Evolutionary conservation across 2,888 invertebrate species (phyloP), one percentile per base, ranked within the genome.

Genomic region (Chrysotoxum bicinctum): DNA sequence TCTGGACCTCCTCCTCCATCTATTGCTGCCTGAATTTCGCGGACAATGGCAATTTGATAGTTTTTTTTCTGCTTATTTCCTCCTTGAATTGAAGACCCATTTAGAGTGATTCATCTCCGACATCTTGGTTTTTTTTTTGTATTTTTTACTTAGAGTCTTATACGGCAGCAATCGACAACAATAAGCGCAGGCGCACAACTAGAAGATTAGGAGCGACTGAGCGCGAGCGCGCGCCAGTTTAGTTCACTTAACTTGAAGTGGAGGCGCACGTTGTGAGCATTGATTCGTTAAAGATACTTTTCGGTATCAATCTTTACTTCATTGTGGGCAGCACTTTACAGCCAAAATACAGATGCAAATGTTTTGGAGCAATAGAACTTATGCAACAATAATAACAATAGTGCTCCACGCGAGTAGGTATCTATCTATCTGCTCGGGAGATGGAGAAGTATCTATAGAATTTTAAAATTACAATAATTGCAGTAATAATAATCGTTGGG

Each of bases 401-500:
- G 73, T 73, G 73, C 56, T 73, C 58, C 16, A 45, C 70, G 52
- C 54, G 40, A 52, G 6, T 26, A 6, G 26, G 69, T 40, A 76
- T 37, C 6, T 10, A 19, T n/a, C 23, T 30, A 19, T 23, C 14
- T 37, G 3, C 12, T n/a, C n/a, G 30, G 40, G 43, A 21, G 35
- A 66, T 50, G 35, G 21, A 32, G 56, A 77, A 56, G 68, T 69
- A 85, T 77, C 81, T 73, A 81, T 68, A 77, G 81, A 81, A 85
- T 85, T 80, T 80, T 62, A 77, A 80, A 85, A 85, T 85, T 85
- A 85, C 81, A 85, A 85, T 85, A 85, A 85, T 85, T 85, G 85
- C 85, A 69, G 81, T 85, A 85, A 85, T 85, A 85, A 85, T 81
- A 81, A 81, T 77, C 72, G 76, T 69, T 77, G 73, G 32, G 40